A percentile compares a stretch with the other conserved stretches of the same genome.
phyloP scores from a whole-genome alignment of 64 coral and sea anemone species.

The Hydrozoanthus tunicans region DNA sequence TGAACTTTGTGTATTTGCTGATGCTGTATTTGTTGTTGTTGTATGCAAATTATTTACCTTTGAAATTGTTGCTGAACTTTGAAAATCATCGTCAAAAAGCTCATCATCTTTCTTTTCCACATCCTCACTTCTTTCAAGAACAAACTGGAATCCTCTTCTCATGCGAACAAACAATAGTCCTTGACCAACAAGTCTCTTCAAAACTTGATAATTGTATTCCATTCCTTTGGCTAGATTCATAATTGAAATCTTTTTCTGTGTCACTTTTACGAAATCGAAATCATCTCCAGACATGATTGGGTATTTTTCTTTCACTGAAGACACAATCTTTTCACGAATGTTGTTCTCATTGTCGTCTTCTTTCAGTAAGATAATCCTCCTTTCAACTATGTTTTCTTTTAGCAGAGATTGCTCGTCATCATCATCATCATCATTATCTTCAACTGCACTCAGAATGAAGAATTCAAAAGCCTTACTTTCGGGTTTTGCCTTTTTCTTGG shows the following conservation, averaged over 20 bases:
- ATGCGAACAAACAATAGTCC: background rate
- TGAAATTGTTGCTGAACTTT: background rate
- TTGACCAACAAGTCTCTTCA: conserved; percentile 16
- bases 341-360: background rate
- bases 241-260: conserved; percentile 32
- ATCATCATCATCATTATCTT: background rate
- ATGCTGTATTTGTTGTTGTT: background rate
- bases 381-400: conserved; percentile 27
- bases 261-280: conserved; percentile 41
- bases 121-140: conserved; percentile 3
- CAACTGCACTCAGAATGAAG: background rate
- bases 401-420: background rate
- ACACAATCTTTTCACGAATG: conserved; percentile 20
- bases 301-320: background rate
- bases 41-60: background rate
- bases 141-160: background rate
- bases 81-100: background rate
- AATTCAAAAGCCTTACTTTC: too few species aligned
- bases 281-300: background rate
- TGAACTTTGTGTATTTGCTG: conserved; percentile 2
- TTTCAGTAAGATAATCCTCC: conserved; percentile 15
- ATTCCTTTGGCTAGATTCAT: background rate
- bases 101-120: background rate
- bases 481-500: background rate
- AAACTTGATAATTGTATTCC: conserved; percentile 4